phyloP scores from a whole-genome alignment of 1,140 invertebrate species.

The Drosophila melanica region DNA sequence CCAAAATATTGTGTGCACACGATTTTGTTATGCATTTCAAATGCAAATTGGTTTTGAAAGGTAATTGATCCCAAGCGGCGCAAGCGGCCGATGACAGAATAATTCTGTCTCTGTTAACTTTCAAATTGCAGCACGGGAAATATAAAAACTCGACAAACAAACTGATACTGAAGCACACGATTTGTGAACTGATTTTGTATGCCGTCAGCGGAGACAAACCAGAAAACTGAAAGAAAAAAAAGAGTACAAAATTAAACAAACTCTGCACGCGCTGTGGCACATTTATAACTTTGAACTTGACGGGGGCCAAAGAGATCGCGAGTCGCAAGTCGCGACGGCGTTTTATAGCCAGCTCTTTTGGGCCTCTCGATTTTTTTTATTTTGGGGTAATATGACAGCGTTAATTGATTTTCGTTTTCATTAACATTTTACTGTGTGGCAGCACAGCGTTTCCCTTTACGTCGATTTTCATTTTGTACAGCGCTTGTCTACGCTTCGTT shows the following conservation, averaged over 20 bases:
- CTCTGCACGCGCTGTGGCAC: slow-evolving; percentile 63
- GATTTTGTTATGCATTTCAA: slow-evolving; percentile 80
- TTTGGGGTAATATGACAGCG: slow-evolving; percentile 56
- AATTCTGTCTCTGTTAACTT: slow-evolving; percentile 61
- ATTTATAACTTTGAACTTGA: slow-evolving; percentile 80
- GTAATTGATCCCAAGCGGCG: slow-evolving; percentile 67
- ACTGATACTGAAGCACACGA: slow-evolving; percentile 25
- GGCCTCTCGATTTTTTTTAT: slow-evolving; percentile 18
- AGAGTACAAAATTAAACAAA: slow-evolving; percentile 65
- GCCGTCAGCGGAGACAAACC: slow-evolving; percentile 44
- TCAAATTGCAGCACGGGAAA: slow-evolving; percentile 71
- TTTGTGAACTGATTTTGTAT: slow-evolving; percentile 61
- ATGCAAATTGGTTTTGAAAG: slow-evolving; percentile 81
- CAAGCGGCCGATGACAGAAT: slow-evolving; percentile 65
- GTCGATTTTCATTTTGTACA: slow-evolving; percentile 5
- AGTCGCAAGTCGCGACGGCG: slow-evolving; percentile 8
- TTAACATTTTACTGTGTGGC: slow-evolving; percentile 38
- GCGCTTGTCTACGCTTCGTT: slow-evolving; percentile 20
- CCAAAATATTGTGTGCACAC: slow-evolving; percentile 68
- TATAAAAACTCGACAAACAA: slow-evolving; percentile 17
- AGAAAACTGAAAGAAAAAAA: slow-evolving; percentile 2
- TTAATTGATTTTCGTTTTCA: slow-evolving; percentile 77
- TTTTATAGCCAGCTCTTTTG: slow-evolving; percentile 2
- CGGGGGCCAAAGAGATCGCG: slow-evolving; percentile 38
- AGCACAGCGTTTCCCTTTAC: slow-evolving; percentile 15